Percentiles rank a stretch among this genome's conserved stretches.
Conservation (phyloP, 2,888 invertebrate species). For the Erebia aethiops region DNA sequence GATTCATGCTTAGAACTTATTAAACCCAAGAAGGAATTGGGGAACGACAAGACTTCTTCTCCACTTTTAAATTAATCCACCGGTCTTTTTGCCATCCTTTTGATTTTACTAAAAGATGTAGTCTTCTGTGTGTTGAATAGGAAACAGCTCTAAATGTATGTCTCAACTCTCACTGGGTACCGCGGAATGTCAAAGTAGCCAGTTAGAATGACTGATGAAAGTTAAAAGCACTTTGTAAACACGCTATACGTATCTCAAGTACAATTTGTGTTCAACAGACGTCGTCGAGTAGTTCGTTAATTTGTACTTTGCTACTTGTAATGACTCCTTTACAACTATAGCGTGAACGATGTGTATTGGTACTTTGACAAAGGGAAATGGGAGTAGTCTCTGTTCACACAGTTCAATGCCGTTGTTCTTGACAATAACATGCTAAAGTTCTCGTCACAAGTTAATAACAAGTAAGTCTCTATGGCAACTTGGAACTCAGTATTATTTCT, state of each 20-base stretch:
- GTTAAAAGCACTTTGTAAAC: constrained; percentile 1
- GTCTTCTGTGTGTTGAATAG: too few relatives aligned
- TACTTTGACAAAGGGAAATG: constrained; percentile 28
- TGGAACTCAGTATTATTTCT: constrained; percentile 29
- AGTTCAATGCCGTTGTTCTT: constrained; percentile 33
- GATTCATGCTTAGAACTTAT: too few relatives aligned
- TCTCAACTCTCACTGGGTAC: too few relatives aligned
- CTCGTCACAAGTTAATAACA: constrained; percentile 34
- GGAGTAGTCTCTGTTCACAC: constrained; percentile 32
- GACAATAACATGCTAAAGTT: constrained; percentile 37
- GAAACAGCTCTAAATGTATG: too few relatives aligned
- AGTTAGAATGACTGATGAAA: neutral
- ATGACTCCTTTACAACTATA: constrained; percentile 23
- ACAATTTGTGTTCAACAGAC: constrained; percentile 10
- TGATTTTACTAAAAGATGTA: too few relatives aligned
- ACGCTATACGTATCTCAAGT: constrained; percentile 1
- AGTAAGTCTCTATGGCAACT: constrained; percentile 18
- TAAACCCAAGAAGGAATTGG: too few relatives aligned
- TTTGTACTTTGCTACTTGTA: constrained; percentile 17
- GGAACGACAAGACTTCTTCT: too few relatives aligned
- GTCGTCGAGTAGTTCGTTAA: neutral
- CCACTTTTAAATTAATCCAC: too few relatives aligned
- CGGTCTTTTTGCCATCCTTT: too few relatives aligned
- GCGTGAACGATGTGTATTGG: constrained; percentile 2
- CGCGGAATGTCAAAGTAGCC: neutral